Conservation (phyloP, 1,140 invertebrate genomes). For the Saccostrea cuccullata region DNA sequence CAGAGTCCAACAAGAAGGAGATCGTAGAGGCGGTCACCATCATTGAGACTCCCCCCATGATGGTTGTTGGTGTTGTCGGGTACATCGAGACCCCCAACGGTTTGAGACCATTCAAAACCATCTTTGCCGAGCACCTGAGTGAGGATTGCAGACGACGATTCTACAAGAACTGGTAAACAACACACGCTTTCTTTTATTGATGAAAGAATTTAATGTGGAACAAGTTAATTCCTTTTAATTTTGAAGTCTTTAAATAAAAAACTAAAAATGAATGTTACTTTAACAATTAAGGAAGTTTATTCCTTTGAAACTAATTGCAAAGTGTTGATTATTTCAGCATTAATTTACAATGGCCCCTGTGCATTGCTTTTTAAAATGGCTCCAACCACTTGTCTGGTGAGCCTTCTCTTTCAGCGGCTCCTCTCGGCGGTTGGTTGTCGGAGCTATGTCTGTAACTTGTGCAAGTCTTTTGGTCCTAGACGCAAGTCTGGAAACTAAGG, state of each 20-base stretch:
- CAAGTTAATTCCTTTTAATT: too few species aligned
- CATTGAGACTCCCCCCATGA: slow-evolving; percentile 98
- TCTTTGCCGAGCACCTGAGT: slow-evolving; percentile 99
- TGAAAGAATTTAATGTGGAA: not conserved
- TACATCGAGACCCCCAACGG: slow-evolving; percentile 99
- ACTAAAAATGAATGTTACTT: too few species aligned
- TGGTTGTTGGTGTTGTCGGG: slow-evolving; percentile 97
- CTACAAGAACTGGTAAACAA: slow-evolving; percentile 98
- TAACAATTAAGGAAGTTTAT: slow-evolving; percentile 44
- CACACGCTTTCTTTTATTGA: not conserved
- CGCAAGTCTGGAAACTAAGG: too few species aligned
- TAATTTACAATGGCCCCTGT: not conserved
- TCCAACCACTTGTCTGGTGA: slow-evolving; percentile 39
- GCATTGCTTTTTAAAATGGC: slow-evolving; percentile 32
- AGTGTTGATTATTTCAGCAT: not conserved
- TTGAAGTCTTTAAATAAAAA: too few species aligned
- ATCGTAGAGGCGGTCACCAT: slow-evolving; percentile 99
- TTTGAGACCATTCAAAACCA: slow-evolving; percentile 93
- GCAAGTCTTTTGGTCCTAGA: not conserved
- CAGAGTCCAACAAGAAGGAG: slow-evolving; percentile 99
- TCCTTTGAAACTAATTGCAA: slow-evolving; percentile 4
- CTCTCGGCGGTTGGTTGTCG: slow-evolving; percentile 49
- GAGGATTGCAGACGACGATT: slow-evolving; percentile 99
- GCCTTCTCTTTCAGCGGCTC: slow-evolving; percentile 50
- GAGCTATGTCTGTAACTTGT: not conserved